Evolutionary conservation across 2,888 invertebrate species (phyloP).

Genomic region (Orthonychiurus folsomi): DNA sequence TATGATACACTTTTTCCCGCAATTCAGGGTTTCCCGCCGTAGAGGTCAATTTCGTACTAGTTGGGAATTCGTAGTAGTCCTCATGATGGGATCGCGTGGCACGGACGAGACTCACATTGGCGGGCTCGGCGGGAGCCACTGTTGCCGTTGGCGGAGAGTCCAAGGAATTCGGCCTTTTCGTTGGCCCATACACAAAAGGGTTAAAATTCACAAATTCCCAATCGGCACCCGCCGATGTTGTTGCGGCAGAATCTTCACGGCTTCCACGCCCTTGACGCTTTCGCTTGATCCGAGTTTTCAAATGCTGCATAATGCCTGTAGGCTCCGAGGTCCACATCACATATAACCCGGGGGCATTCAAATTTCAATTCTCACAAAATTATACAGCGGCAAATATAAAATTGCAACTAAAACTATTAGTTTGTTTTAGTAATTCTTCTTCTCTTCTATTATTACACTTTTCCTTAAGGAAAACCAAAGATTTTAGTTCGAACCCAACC

Average conservation of each 20-base stretch:
- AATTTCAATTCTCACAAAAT: too few relatives aligned
- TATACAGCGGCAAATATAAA: too few relatives aligned
- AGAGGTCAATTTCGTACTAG: slow-evolving; percentile 35
- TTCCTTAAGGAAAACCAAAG: too few relatives aligned
- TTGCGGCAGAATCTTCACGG: neutral
- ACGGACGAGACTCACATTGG: slow-evolving; percentile 17
- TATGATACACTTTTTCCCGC: slow-evolving; percentile 9
- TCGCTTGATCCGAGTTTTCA: slow-evolving; percentile 44
- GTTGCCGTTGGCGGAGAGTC: neutral
- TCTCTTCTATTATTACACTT: too few relatives aligned
- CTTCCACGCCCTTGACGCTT: slow-evolving; percentile 39
- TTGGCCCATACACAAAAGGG: slow-evolving; percentile 41
- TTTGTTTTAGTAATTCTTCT: too few relatives aligned
- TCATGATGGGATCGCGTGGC: slow-evolving; percentile 28
- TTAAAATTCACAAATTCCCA: slow-evolving; percentile 46
- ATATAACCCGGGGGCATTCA: too few relatives aligned
- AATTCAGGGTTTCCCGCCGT: too few relatives aligned
- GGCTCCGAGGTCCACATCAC: slow-evolving; percentile 45
- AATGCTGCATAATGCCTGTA: slow-evolving; percentile 46
- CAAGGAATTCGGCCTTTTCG: neutral
- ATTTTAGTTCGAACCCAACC: too few relatives aligned
- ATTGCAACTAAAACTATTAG: too few relatives aligned
- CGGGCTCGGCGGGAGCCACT: neutral
- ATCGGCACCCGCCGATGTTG: slow-evolving; percentile 41
- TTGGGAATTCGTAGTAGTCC: slow-evolving; percentile 40